phyloP scores from a whole-genome alignment of 2,113 vertebrate species.

The Noturus placidus region DNA sequence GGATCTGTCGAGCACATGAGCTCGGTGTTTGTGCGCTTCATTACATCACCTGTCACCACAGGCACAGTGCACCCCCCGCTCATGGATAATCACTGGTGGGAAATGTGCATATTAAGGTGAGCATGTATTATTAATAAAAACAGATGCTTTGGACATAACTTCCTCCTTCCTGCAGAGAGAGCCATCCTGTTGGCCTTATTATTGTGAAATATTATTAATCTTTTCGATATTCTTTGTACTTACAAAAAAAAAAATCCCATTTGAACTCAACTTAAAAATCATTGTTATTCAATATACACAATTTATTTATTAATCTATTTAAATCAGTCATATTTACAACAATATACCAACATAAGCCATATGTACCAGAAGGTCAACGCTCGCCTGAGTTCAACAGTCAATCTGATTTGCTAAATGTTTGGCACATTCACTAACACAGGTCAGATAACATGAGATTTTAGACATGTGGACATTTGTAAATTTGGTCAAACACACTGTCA shows the following conservation, averaged over 20 bases:
- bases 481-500: not conserved
- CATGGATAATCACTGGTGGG: not conserved
- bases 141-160: not conserved
- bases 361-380: not conserved
- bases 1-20: not conserved
- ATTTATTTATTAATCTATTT: not conserved
- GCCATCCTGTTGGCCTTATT: not conserved
- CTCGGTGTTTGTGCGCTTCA: not conserved
- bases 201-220: not conserved
- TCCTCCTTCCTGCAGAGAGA: not conserved
- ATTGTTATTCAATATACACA: not conserved
- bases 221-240: not conserved
- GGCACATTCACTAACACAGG: not conserved
- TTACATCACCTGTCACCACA: constrained; percentile 10
- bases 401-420: not conserved
- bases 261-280: not conserved
- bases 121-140: constrained; percentile 15
- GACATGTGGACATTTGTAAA: not conserved
- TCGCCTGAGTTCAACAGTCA: not conserved
- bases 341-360: not conserved
- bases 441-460: not conserved
- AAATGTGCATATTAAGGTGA: not conserved
- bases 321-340: not conserved
- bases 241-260: not conserved
- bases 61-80: not conserved